Evolutionary conservation across 1,140 invertebrate species (phyloP).

Genomic region (Piezodorus guildinii): DNA sequence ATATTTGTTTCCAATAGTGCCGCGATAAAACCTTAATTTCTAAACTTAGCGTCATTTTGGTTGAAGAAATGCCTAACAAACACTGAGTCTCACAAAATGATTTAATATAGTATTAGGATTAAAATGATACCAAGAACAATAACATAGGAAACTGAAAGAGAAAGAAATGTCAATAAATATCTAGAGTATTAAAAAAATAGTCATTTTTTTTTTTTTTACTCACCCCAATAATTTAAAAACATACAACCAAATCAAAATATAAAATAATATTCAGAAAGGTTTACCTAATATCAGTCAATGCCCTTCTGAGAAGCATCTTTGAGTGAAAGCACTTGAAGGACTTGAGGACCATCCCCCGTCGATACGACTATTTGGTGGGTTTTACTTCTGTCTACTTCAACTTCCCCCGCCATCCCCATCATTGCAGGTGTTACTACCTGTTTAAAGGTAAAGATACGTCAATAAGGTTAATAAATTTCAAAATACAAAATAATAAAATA

Average conservation of each 20-base stretch:
- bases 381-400: conserved; percentile 4
- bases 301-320: conserved; percentile 8
- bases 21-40: too few species aligned
- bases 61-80: too few species aligned
- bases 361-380: conserved; percentile 8
- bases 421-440: conserved; percentile 5
- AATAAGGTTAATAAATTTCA: neutral
- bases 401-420: conserved; percentile 1
- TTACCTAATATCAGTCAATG: conserved; percentile 11
- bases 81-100: too few species aligned
- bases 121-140: too few species aligned
- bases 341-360: conserved; percentile 2
- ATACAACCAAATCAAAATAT: neutral
- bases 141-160: too few species aligned
- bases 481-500: neutral
- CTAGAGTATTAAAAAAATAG: too few species aligned
- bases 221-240: neutral
- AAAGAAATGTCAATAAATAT: too few species aligned
- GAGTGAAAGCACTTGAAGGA: conserved; percentile 5
- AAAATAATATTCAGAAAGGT: neutral
- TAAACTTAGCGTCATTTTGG: too few species aligned
- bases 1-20: too few species aligned
- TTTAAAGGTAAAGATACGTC: neutral
- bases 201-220: too few species aligned
- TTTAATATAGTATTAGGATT: too few species aligned